A percentile compares a stretch with the other conserved stretches of the same genome.
These are phyloP conservation scores for Silurus meridionalis DNA, from an alignment of 2,113 vertebrate genomes.

Conservation along the genomic window DNA sequence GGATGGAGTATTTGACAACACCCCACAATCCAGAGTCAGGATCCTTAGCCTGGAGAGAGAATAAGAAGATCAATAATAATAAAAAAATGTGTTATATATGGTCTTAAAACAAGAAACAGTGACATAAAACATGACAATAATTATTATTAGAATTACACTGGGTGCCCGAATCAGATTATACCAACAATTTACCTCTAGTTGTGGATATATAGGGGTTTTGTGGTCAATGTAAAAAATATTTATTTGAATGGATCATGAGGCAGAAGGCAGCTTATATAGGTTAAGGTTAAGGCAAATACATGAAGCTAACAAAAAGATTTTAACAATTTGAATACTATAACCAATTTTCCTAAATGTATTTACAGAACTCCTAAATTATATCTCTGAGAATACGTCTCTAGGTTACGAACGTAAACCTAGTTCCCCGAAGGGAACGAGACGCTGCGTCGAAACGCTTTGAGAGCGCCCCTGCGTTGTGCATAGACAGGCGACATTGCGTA, in stretches of 20 bases:
- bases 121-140: conserved; percentile 11
- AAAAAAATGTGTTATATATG: background rate
- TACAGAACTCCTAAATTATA: background rate
- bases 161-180: conserved; percentile 40
- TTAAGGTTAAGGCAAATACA: conserved; percentile 32
- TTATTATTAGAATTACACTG: conserved; percentile 7
- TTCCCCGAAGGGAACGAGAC: too few relatives aligned
- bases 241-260: conserved; percentile 66
- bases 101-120: background rate
- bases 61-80: conserved; percentile 23
- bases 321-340: background rate
- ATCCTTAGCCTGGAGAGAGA: conserved; percentile 81
- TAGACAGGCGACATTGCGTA: too few relatives aligned
- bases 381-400: background rate
- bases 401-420: too few relatives aligned
- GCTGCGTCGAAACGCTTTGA: too few relatives aligned
- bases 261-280: conserved; percentile 21
- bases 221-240: conserved; percentile 68
- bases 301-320: background rate
- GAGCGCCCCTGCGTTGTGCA: too few relatives aligned
- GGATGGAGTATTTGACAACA: conserved; percentile 91
- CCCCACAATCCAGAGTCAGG: conserved; percentile 95
- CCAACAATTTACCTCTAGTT: background rate
- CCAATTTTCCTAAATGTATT: background rate
- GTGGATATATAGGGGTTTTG: conserved; percentile 44